phyloP scores from a whole-genome alignment of 2,888 invertebrate genomes.

The Alloscopus bannaensis region DNA sequence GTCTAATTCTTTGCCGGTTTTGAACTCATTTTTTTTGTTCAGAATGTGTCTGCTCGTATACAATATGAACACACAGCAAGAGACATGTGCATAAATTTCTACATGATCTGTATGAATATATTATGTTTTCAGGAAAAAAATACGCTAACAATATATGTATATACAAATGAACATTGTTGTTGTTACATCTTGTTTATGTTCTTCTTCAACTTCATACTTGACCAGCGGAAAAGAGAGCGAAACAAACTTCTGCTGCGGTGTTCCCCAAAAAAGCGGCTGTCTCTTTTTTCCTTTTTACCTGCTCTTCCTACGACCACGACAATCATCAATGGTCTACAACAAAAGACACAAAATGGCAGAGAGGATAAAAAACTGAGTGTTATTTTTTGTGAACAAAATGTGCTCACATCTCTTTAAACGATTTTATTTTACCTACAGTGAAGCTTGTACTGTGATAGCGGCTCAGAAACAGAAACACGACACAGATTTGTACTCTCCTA shows the following conservation, averaged over 20 bases:
- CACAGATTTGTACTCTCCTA: slow-evolving; percentile 44
- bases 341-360: not conserved
- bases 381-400: slow-evolving; percentile 9
- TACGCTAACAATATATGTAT: too few species aligned
- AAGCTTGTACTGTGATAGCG: slow-evolving; percentile 23
- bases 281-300: slow-evolving; percentile 6
- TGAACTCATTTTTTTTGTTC: slow-evolving; percentile 38
- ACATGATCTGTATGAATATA: slow-evolving; percentile 54
- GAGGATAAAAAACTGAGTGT: slow-evolving; percentile 6
- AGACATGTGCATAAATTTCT: slow-evolving; percentile 57
- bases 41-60: slow-evolving; percentile 5
- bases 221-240: slow-evolving; percentile 27
- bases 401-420: not conserved
- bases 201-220: not conserved
- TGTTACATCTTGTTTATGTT: slow-evolving; percentile 30
- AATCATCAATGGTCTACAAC: not conserved
- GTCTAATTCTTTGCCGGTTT: slow-evolving; percentile 8
- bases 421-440: not conserved
- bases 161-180: too few species aligned
- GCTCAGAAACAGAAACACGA: slow-evolving; percentile 19
- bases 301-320: not conserved
- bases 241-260: not conserved
- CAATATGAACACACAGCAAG: slow-evolving; percentile 52
- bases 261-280: not conserved
- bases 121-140: slow-evolving; percentile 23